These are phyloP conservation scores for Semibalanus balanoides DNA, from an alignment of 1,140 invertebrate species.

Conservation along the genomic window DNA sequence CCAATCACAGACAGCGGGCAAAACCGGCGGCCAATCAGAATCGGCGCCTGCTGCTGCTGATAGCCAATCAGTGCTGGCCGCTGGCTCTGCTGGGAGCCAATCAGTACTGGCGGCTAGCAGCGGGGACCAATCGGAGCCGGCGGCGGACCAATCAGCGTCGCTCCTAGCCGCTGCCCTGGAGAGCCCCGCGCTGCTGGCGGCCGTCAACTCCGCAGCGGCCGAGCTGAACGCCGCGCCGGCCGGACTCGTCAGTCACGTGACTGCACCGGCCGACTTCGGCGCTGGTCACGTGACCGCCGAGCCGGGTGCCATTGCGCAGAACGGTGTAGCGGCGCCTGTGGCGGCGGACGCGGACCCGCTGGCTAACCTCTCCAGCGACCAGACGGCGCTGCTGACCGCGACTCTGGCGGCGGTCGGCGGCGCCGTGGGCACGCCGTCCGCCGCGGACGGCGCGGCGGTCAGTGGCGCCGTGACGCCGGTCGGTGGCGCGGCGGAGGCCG, in stretches of 20 bases:
- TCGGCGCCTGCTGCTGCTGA: too few species aligned
- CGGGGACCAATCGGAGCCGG: too few species aligned
- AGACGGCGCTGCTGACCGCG: not conserved
- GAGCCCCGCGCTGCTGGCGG: not conserved
- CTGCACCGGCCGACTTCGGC: too few species aligned
- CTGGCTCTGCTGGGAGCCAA: not conserved
- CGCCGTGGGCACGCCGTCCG: too few species aligned
- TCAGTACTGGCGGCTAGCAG: not conserved
- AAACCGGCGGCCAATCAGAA: not conserved
- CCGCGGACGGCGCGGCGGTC: too few species aligned
- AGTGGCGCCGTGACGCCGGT: too few species aligned
- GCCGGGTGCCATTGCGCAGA: too few species aligned
- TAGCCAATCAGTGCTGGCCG: not conserved
- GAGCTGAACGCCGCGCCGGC: not conserved
- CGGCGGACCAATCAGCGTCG: not conserved
- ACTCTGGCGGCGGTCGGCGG: not conserved
- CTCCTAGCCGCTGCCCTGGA: not conserved
- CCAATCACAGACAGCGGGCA: not conserved
- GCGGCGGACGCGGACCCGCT: not conserved
- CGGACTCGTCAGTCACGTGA: not conserved
- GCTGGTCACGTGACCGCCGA: too few species aligned
- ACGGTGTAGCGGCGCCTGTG: too few species aligned
- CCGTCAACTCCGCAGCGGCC: not conserved
- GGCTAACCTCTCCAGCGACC: not conserved
- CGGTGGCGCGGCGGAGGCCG: too few species aligned